Base-by-base conservation (phyloP, 2,888 invertebrate genomes). In the Augochlorella aurata region DNA sequence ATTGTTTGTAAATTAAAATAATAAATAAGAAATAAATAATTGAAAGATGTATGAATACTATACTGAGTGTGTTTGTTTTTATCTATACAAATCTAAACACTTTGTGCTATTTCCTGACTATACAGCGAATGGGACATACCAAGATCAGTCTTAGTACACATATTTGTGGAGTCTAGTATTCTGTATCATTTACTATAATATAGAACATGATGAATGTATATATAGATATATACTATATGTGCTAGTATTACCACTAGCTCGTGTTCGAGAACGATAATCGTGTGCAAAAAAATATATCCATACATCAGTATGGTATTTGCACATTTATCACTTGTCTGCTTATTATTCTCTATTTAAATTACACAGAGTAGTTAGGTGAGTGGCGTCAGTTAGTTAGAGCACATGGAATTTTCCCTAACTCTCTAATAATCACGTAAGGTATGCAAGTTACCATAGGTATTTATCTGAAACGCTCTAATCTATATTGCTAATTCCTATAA, bases 381-480 rank as follows among this genome's bases (percentile, higher is more conserved):
- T 88, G 85, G 86, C 86, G 82, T 88, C 79, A 90, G 84, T 86
- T 89, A 89, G 80, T 85, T 89, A 88, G 86, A 90, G 87, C 89
- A 88, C 87, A 90, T 90, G 90, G 87, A 91, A 90, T 88, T 89
- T 86, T 88, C 80, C 90, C 89, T 89, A 91, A 89, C 88, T 86
- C 86, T 90, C 91, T 90, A 90, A 83, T 89, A 90, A 92, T 92
- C 92, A 92, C 92, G 92, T 90, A 88, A 87, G 88, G 88, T 90
- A 90, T 87, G 83, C 77, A 75, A 45, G 68, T 79, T 89, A 87
- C 89, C 86, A 88, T 84, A 90, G 89, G 88, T 87, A 88, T 86
- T 81, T 77, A 82, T 80, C 80, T 84, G 68, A 83, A 88, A 82
- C 81, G 68, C 75, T 85, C 80, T 83, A 85, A 61, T 65, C 74